A percentile compares a stretch with the other conserved stretches of the same genome.
Evolutionary conservation across 1,140 invertebrate species (phyloP).

Genomic region (Coboldia fuscipes): DNA sequence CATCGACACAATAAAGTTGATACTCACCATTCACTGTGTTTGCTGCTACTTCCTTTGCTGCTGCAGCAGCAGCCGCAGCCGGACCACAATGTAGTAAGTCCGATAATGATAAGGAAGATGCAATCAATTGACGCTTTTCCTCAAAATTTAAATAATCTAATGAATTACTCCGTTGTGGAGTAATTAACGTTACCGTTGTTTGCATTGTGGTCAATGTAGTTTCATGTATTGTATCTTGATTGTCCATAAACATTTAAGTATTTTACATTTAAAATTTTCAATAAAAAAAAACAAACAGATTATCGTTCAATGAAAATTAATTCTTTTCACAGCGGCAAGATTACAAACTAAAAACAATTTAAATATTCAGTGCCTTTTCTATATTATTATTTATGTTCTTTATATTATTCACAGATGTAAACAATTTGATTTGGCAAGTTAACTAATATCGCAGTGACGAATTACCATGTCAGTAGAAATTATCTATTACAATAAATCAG

Average conservation of each 20-base stretch:
- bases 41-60: constrained; percentile 26
- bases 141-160: constrained; percentile 79
- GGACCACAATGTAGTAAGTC: constrained; percentile 57
- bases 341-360: not conserved
- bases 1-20: constrained; percentile 2
- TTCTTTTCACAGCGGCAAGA: not conserved
- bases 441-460: not conserved
- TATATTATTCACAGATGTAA: not conserved
- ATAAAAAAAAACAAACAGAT: not conserved
- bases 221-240: not conserved
- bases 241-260: not conserved
- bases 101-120: constrained; percentile 62
- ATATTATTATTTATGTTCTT: not conserved
- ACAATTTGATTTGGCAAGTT: not conserved
- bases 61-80: constrained; percentile 33
- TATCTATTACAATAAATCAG: not conserved
- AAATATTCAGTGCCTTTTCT: not conserved
- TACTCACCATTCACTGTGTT: constrained; percentile 28
- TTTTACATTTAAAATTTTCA: not conserved
- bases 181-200: constrained; percentile 37
- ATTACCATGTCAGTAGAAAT: not conserved
- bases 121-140: constrained; percentile 71
- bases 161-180: constrained; percentile 55
- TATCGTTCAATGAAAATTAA: not conserved
- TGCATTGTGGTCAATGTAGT: constrained; percentile 18